Evolutionary conservation across 1,140 invertebrate species (phyloP).

Genomic region (Battus philenor): DNA sequence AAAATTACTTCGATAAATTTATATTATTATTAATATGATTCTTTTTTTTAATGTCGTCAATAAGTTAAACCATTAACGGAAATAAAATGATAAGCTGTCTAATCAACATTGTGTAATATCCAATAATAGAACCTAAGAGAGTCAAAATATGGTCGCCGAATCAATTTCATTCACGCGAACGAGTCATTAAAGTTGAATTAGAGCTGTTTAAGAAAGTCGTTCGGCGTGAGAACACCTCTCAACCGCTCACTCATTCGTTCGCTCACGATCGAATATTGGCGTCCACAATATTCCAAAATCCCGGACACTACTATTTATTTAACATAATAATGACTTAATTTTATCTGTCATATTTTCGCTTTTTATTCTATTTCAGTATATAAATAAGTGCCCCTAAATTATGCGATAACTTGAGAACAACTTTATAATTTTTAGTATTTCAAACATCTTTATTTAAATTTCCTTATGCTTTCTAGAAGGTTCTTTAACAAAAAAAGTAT

Average conservation of each 20-base stretch:
- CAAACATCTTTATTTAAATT: too few species aligned
- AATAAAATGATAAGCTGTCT: conserved; percentile 25
- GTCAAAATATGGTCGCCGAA: conserved; percentile 57
- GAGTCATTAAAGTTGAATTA: conserved; percentile 69
- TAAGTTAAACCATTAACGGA: conserved; percentile 1
- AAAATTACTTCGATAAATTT: too few species aligned
- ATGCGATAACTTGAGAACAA: too few species aligned
- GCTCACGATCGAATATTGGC: conserved; percentile 39
- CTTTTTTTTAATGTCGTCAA: conserved; percentile 1
- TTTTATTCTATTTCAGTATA: too few species aligned
- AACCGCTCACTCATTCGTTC: conserved; percentile 39
- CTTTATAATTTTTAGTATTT: too few species aligned
- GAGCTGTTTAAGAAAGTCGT: conserved; percentile 45
- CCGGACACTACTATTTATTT: conserved; percentile 20
- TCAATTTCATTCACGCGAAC: conserved; percentile 71
- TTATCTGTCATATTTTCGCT: too few species aligned
- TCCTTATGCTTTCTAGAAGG: too few species aligned
- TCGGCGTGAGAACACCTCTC: conserved; percentile 54
- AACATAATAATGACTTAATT: too few species aligned
- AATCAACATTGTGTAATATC: conserved; percentile 15
- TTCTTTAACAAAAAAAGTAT: too few species aligned
- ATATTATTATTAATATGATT: too few species aligned
- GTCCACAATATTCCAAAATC: conserved; percentile 23
- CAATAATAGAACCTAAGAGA: conserved; percentile 32
- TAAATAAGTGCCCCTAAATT: too few species aligned